Conservation (phyloP, 2,113 vertebrate species). For the Pedetes capensis region DNA sequence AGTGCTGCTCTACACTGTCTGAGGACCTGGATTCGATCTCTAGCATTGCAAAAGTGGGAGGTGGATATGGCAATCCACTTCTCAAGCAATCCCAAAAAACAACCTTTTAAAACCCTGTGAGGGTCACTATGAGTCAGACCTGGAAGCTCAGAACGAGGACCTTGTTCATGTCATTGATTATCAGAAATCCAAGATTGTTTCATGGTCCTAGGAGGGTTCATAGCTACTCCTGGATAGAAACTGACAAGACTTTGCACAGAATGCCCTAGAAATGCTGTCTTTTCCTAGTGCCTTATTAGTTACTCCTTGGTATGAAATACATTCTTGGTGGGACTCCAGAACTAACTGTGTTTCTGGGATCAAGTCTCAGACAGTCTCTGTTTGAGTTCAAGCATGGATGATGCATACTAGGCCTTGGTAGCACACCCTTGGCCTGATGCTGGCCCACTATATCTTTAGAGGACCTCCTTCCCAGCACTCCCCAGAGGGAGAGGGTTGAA, state of each 20-base stretch:
- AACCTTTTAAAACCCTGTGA: no score
- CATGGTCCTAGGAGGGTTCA: neutral
- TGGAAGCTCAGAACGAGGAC: neutral
- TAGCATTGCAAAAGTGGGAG: no score
- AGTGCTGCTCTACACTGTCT: no score
- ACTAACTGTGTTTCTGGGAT: constrained; percentile 63
- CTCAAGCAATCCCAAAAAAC: no score
- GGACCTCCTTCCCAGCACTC: neutral
- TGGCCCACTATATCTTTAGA: neutral
- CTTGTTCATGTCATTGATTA: neutral
- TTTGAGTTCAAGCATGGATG: constrained; percentile 45
- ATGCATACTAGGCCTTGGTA: constrained; percentile 31
- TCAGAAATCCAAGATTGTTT: neutral
- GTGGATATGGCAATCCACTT: no score
- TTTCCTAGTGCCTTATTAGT: constrained; percentile 13
- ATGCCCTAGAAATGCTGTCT: neutral
- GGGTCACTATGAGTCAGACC: no score
- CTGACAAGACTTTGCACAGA: neutral
- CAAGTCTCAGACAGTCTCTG: constrained; percentile 58
- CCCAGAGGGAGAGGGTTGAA: neutral
- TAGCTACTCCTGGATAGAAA: neutral
- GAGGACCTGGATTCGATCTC: no score
- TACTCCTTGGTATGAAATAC: constrained; percentile 57
- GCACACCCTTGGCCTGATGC: constrained; percentile 7
- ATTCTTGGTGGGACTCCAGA: constrained; percentile 56